Percentiles rank a stretch among this genome's conserved stretches.
phyloP scores from a whole-genome alignment of 1,140 invertebrate genomes.

The Trissolcus basalis region DNA sequence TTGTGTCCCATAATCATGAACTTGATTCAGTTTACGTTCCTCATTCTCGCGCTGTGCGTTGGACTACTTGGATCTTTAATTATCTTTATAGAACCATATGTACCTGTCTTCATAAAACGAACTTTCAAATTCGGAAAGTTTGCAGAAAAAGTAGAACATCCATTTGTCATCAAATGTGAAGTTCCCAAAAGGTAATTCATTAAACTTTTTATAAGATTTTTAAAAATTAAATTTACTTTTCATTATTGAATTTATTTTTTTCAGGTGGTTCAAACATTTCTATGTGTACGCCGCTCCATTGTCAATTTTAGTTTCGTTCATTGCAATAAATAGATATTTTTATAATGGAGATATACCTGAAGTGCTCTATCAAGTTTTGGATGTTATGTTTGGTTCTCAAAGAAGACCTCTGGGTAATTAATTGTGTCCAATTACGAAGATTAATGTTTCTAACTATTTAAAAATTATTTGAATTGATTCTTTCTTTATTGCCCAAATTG shows the following conservation, averaged over 20 bases:
- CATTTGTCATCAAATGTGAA: conserved; percentile 77
- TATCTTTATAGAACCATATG: conserved; percentile 78
- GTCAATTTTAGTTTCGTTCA: conserved; percentile 73
- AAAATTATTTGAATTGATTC: no score
- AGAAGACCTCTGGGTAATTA: conserved; percentile 75
- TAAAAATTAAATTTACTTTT: no score
- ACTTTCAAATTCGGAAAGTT: conserved; percentile 83
- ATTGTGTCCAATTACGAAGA: conserved; percentile 1
- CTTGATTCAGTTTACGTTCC: conserved; percentile 78
- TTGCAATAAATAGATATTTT: conserved; percentile 76
- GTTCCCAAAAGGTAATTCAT: conserved; percentile 80
- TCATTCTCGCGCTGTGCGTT: conserved; percentile 74
- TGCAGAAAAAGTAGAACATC: conserved; percentile 75
- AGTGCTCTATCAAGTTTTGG: conserved; percentile 73
- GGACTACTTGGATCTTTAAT: conserved; percentile 78
- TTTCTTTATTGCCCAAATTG: no score
- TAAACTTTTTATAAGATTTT: background rate
- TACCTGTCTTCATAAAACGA: conserved; percentile 80
- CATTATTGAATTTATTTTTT: conserved; percentile 25
- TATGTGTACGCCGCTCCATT: conserved; percentile 81
- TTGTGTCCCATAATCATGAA: conserved; percentile 67
- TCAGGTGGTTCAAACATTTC: conserved; percentile 84
- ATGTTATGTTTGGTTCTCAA: conserved; percentile 74
- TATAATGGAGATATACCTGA: conserved; percentile 71
- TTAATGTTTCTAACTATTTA: background rate